Evolutionary conservation across 2,797 vertebrate genomes (phyloP).

Genomic region (Malacoctenus gilli): DNA sequence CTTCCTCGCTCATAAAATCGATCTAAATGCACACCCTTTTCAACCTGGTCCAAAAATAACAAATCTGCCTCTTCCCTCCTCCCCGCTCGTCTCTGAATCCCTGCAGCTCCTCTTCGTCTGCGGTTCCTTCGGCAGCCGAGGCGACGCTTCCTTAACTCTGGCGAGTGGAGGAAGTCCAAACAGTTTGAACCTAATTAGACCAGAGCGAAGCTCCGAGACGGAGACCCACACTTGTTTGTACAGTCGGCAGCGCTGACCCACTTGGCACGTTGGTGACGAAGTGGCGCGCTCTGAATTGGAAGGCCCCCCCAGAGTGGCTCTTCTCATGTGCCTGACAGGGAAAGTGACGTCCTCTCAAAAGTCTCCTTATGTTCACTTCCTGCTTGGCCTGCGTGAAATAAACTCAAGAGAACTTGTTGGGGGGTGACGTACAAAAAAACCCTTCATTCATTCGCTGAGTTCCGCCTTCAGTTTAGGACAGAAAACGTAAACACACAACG

Average conservation of each 20-base stretch:
- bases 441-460: too few species aligned
- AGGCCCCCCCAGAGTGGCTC: conserved; percentile 24
- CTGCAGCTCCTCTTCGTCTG: conserved; percentile 21
- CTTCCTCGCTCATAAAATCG: conserved; percentile 47
- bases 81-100: conserved; percentile 22
- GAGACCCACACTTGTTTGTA: conserved; percentile 32
- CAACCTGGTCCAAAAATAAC: conserved; percentile 40
- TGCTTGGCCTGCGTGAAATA: conserved; percentile 2
- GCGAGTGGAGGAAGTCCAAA: conserved; percentile 31
- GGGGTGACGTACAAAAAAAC: too few species aligned
- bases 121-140: conserved; percentile 5
- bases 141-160: conserved; percentile 21
- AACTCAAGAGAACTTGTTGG: too few species aligned
- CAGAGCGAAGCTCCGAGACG: conserved; percentile 28
- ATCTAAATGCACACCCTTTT: conserved; percentile 36
- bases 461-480: too few species aligned
- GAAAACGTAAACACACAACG: too few species aligned
- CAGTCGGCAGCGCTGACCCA: conserved; percentile 45
- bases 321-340: conserved; percentile 35
- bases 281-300: conserved; percentile 31
- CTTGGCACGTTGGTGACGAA: conserved; percentile 48
- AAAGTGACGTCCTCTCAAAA: conserved; percentile 51
- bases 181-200: conserved; percentile 51
- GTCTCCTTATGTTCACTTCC: conserved; percentile 7
- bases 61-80: conserved; percentile 14